Conservation (phyloP, 2,888 invertebrate genomes). For the Papilio elwesi region DNA sequence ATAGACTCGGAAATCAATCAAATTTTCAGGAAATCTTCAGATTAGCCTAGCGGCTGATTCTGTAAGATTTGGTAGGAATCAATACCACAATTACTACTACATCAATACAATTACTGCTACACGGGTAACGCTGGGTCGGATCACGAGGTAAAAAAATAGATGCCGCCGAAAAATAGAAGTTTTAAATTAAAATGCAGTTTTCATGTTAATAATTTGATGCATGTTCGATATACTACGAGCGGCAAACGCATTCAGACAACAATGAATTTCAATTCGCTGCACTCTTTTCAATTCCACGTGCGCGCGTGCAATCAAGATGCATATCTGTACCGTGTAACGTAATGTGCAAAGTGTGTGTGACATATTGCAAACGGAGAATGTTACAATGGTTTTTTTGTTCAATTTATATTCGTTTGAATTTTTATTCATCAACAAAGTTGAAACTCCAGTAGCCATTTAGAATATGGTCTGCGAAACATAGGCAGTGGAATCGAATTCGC, state of each 20-base stretch:
- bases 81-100: no score
- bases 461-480: no score
- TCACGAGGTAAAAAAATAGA: neutral
- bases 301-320: conserved; percentile 51
- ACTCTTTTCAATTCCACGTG: conserved; percentile 54
- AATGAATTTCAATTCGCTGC: conserved; percentile 53
- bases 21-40: no score
- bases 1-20: no score
- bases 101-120: no score
- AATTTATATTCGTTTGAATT: neutral
- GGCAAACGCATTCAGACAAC: conserved; percentile 27
- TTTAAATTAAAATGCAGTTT: neutral
- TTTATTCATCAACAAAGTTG: no score
- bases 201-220: neutral
- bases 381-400: conserved; percentile 9
- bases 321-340: conserved; percentile 48
- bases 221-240: neutral
- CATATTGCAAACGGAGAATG: conserved; percentile 20
- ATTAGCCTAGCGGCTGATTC: no score
- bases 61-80: no score
- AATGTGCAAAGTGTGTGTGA: conserved; percentile 35
- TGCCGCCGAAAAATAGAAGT: neutral
- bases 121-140: no score
- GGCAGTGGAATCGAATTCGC: no score
- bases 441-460: no score